Evolutionary conservation across 2,113 vertebrate species (phyloP), one percentile per base, ranked within the genome.

Genomic region (Amphiprion ocellaris): DNA sequence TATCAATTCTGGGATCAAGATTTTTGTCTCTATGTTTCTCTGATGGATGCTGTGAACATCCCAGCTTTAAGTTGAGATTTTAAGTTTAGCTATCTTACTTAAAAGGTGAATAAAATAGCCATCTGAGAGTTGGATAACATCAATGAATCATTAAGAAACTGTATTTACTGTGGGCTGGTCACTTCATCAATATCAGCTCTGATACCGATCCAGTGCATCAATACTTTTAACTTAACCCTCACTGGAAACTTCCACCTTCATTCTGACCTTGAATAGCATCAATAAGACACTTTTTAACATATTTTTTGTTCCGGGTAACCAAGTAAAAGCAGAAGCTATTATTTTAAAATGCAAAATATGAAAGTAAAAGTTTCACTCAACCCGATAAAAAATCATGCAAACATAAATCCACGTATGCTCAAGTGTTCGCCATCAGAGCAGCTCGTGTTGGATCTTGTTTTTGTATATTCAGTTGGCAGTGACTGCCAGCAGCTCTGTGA

Each of bases 401-500:
- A 44, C 41, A 14, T 58, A 46, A 52, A 46, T 47, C 15, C n/a
- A 5, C 64, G 12, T 19, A 33, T 49, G 21, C 26, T 52, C 4
- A 44, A 65, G 16, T 41, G 8, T 74, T 50, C 58, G 53, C 6
- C 47, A 44, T 24, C 17, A 66, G n/a, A 54, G 5, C 33, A 0
- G 65, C 55, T 68, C 61, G 68, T 60, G 70, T 39, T 70, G 16
- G 10, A 39, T 67, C 60, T 53, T 70, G 71, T 59, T 81, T 78
- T 88, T 83, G 78, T 85, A 65, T 74, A 77, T 85, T 77, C 69
- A 76, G 71, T 88, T 81, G 85, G 81, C 64, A 77, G 73, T 47
- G 46, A 47, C 14, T 81, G 89, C 88, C 87, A 88, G 81, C 79
- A 77, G 83, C 88, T 83, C 87, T 89, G 85, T 87, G 86, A 81